Conservation (phyloP, 1,140 invertebrate species). For the Cotesia vestalis region DNA sequence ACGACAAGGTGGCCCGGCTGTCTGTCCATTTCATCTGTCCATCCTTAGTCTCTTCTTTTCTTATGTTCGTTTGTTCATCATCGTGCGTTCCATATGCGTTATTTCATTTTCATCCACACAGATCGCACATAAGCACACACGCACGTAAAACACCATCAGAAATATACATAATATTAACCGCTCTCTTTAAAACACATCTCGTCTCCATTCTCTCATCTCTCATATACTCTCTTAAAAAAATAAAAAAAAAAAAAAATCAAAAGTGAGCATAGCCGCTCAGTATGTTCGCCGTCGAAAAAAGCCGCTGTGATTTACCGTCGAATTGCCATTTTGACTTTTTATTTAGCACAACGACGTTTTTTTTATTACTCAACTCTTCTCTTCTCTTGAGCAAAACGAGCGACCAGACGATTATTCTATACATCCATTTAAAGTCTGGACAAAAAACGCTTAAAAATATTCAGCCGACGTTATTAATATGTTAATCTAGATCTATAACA, state of each 20-base stretch:
- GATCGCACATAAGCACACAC: neutral
- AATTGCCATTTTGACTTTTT: constrained; percentile 44
- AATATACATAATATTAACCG: neutral
- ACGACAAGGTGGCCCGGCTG: constrained; percentile 52
- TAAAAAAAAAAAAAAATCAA: neutral
- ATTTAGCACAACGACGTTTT: constrained; percentile 2
- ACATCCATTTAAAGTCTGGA: too few relatives aligned
- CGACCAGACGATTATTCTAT: constrained; percentile 12
- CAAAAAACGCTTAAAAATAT: too few relatives aligned
- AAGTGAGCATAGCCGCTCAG: too few relatives aligned
- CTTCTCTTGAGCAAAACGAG: neutral
- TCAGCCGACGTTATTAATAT: too few relatives aligned
- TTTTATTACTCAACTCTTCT: constrained; percentile 12
- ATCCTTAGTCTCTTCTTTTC: neutral
- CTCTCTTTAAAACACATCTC: neutral
- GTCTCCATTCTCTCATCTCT: constrained; percentile 2
- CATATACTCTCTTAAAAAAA: neutral
- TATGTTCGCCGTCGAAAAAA: constrained; percentile 41
- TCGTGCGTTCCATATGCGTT: constrained; percentile 18
- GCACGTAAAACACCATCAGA: neutral
- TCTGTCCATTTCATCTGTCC: constrained; percentile 3
- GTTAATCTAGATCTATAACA: too few relatives aligned
- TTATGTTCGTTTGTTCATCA: constrained; percentile 1
- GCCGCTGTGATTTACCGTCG: constrained; percentile 53
- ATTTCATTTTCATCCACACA: constrained; percentile 14